Percentiles rank a stretch among this genome's conserved stretches.
phyloP scores from a whole-genome alignment of 2,888 invertebrate genomes.

The Athetis lepigone region DNA sequence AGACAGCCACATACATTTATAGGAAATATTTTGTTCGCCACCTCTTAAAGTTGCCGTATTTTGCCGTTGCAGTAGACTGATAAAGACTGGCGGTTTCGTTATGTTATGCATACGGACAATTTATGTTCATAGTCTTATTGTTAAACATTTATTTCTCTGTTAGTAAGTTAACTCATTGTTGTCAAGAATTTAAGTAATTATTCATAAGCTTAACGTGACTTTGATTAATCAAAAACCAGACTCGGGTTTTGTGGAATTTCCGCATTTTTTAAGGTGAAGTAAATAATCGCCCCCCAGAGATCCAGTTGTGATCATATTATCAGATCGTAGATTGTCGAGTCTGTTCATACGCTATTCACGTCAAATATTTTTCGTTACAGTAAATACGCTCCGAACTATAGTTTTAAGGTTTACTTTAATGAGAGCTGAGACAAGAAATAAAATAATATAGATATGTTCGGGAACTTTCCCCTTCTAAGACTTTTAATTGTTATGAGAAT shows the following conservation, averaged over 20 bases:
- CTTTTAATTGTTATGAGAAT: constrained; percentile 21
- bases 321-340: not conserved
- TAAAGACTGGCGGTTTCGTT: not conserved
- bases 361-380: constrained; percentile 4
- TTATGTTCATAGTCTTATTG: not conserved
- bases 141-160: not conserved
- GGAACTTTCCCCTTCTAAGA: constrained; percentile 7
- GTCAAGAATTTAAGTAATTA: not conserved
- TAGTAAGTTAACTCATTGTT: not conserved
- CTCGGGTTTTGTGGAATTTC: not conserved
- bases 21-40: not conserved
- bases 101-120: not conserved
- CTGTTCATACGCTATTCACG: not conserved
- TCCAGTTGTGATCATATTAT: too few relatives aligned
- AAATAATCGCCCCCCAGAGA: too few relatives aligned
- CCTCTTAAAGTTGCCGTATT: not conserved
- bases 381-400: constrained; percentile 30
- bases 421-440: constrained; percentile 40
- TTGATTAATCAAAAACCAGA: not conserved
- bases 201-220: not conserved
- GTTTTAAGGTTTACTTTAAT: constrained; percentile 10
- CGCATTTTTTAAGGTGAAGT: not conserved
- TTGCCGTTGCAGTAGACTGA: not conserved
- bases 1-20: too few relatives aligned
- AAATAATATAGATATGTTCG: constrained; percentile 17